Evolutionary conservation across 2,113 vertebrate species (phyloP).

Genomic region (Fulmarus glacialis): DNA sequence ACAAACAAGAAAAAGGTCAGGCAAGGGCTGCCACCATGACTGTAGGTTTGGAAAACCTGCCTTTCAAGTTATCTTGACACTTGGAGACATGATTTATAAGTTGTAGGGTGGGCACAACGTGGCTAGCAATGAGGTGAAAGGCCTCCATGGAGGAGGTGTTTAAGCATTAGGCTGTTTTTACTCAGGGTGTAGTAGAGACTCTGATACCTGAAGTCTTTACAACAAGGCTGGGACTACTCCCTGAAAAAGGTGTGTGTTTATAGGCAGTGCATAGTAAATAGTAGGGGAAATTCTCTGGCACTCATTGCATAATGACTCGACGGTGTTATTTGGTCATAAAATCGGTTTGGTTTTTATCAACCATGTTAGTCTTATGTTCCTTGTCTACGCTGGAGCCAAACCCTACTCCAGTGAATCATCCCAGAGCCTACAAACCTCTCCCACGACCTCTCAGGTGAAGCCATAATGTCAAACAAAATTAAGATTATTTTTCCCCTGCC

Average conservation of each 20-base stretch:
- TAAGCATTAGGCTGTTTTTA: neutral
- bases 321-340: neutral
- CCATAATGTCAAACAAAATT: neutral
- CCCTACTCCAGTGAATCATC: too few relatives aligned
- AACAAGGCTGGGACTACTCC: neutral
- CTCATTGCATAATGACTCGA: neutral
- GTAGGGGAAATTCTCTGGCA: neutral
- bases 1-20: neutral
- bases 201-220: too few relatives aligned
- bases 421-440: neutral
- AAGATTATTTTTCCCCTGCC: neutral
- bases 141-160: neutral
- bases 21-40: neutral
- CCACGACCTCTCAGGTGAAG: neutral
- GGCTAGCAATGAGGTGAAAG: neutral
- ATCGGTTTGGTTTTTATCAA: neutral
- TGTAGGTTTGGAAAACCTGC: neutral
- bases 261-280: too few relatives aligned
- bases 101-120: rapidly evolving
- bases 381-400: neutral
- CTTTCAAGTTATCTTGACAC: neutral
- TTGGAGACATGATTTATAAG: neutral
- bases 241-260: neutral
- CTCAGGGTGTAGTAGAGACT: neutral
- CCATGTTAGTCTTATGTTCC: neutral